Evolutionary conservation across 2,888 invertebrate species (phyloP), one percentile per base, ranked within the genome.

Genomic region (Ommatoiulus sabulosus): DNA sequence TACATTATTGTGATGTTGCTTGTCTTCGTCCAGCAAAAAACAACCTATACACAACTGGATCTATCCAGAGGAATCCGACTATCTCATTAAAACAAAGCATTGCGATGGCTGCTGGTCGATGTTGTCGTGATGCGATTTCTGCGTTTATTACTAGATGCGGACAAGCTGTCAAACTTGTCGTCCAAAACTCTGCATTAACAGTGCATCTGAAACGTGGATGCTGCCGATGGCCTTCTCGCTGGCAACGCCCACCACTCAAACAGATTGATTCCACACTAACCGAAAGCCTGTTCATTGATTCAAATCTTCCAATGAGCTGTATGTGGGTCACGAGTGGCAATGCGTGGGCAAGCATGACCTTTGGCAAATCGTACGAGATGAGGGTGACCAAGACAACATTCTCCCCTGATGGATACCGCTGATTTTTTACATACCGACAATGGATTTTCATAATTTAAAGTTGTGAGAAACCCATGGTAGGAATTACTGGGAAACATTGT

Each of bases 41-140:
- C 52, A 52, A 17, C 52, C 17, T 10, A 52, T 17, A 15, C 52
- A 52, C 15, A 52, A 52, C 52, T 52, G 52, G 52, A 10, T 15
- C 52, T 10, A 3, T 17, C 10, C 52, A 3, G 8, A 52, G 52
- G 52, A 52, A 94, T 94, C 94, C 94, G 94, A 94, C 94, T 94
- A 94, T 94, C 94, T 94, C 94, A 95, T 94, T 94, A 95, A 95
- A 94, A 94, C 94, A 95, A 94, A 94, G 95, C 94, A 94, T 94
- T 94, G 94, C 94, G 94, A 95, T 94, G 94, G 94, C 94, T 94
- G 86, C 12, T 20, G 88, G 87, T 24, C 63, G 46, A 63, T 89
- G 87, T 46, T 87, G 89, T 87, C 35, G 87, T 46, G 63, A 89
- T 87, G 89, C 84, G 91, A 91, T 88, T 88, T 88, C 84, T 44